Conservation (phyloP, 2,797 vertebrate species). For the Coilia nasus region DNA sequence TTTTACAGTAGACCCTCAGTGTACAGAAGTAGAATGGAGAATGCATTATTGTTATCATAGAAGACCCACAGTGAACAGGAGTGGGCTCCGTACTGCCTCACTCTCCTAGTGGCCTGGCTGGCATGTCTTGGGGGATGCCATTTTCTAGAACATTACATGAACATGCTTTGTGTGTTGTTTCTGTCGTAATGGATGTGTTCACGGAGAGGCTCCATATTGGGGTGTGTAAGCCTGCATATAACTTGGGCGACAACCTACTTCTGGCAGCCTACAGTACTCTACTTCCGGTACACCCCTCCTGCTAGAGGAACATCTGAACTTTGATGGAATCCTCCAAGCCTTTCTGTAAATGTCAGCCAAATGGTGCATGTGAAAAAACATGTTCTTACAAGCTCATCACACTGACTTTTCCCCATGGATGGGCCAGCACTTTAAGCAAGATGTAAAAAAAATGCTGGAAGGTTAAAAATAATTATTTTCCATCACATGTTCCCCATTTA, state of each 20-base stretch:
- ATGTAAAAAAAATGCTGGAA: not conserved
- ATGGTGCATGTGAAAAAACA: conserved; percentile 7
- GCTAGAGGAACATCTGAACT: not conserved
- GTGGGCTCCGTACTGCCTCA: too few relatives aligned
- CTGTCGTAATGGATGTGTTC: too few relatives aligned
- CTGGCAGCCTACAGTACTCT: conserved; percentile 21
- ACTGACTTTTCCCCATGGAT: not conserved
- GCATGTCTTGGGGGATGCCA: too few relatives aligned
- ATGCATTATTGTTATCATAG: too few relatives aligned
- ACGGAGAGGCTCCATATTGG: too few relatives aligned
- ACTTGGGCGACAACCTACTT: not conserved
- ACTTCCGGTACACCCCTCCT: not conserved
- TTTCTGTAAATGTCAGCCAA: conserved; percentile 15
- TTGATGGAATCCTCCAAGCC: conserved; percentile 3
- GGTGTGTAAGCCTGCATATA: not conserved
- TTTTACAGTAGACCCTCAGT: too few relatives aligned
- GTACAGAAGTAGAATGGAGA: too few relatives aligned
- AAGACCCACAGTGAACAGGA: too few relatives aligned
- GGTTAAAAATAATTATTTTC: not conserved
- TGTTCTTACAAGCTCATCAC: not conserved
- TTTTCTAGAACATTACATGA: too few relatives aligned
- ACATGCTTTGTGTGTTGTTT: too few relatives aligned
- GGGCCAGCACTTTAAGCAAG: not conserved
- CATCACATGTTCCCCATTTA: not conserved
- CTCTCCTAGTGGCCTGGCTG: too few relatives aligned